These are phyloP conservation scores for Etia nguti DNA, from an alignment of 2,113 vertebrate species.

Conservation along the genomic window DNA sequence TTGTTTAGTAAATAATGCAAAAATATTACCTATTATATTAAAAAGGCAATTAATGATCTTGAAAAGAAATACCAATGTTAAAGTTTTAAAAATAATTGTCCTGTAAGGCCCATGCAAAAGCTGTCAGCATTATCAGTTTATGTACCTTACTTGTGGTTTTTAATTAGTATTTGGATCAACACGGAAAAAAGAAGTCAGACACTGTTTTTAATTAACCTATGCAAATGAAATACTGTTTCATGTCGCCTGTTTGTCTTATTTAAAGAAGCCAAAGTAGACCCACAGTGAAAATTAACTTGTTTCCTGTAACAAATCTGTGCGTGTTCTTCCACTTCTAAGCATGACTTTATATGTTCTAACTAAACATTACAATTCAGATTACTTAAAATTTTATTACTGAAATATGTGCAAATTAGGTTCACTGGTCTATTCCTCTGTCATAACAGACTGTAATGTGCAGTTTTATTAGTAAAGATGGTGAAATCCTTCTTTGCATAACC, in stretches of 20 bases:
- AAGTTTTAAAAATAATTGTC: background rate
- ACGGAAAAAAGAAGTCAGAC: constrained; percentile 55
- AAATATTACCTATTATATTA: background rate
- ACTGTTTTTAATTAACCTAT: constrained; percentile 73
- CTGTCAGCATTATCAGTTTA: constrained; percentile 42
- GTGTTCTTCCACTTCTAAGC: background rate
- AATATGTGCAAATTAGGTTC: background rate
- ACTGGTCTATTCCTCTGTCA: background rate
- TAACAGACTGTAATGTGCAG: background rate
- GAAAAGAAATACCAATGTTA: background rate
- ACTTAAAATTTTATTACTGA: background rate
- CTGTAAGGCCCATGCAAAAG: constrained; percentile 1
- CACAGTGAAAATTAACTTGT: constrained; percentile 38
- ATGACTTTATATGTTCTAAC: background rate
- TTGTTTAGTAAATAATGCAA: background rate
- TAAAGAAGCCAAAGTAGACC: constrained; percentile 34
- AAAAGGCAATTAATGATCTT: background rate
- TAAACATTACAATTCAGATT: background rate
- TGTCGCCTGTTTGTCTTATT: constrained; percentile 55
- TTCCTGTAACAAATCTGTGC: background rate
- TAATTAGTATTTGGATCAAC: constrained; percentile 68
- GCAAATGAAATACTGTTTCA: constrained; percentile 68
- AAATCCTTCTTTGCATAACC: background rate
- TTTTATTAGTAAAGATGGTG: background rate
- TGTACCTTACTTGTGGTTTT: constrained; percentile 44